Evolutionary conservation across 2,888 invertebrate genomes (phyloP).

Genomic region (Mycalesis mineus): DNA sequence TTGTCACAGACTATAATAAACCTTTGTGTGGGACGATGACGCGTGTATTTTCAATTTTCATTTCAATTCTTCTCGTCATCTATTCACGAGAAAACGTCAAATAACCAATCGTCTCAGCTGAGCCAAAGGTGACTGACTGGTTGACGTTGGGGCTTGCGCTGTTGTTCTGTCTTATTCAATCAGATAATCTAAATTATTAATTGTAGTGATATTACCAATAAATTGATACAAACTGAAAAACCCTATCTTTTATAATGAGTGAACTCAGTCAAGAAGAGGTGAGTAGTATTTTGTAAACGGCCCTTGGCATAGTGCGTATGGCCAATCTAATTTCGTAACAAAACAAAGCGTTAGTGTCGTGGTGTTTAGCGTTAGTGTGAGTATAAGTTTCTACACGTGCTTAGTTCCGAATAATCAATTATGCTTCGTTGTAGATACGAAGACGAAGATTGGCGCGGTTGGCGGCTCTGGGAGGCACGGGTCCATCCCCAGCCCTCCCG

Average conservation of each 20-base stretch:
- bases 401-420: slow-evolving; percentile 37
- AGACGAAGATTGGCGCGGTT: slow-evolving; percentile 86
- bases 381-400: slow-evolving; percentile 51
- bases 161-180: slow-evolving; percentile 51
- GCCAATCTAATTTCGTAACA: slow-evolving; percentile 77
- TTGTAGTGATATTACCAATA: slow-evolving; percentile 39
- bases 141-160: slow-evolving; percentile 68
- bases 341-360: slow-evolving; percentile 73
- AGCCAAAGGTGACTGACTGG: slow-evolving; percentile 72
- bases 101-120: slow-evolving; percentile 60
- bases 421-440: slow-evolving; percentile 81
- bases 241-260: slow-evolving; percentile 79
- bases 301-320: slow-evolving; percentile 67
- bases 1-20: neutral
- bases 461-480: slow-evolving; percentile 78
- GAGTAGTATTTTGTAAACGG: slow-evolving; percentile 71
- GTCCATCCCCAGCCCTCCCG: slow-evolving; percentile 66
- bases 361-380: slow-evolving; percentile 51
- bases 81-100: slow-evolving; percentile 58
- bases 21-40: slow-evolving; percentile 53
- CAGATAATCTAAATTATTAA: slow-evolving; percentile 47
- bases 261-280: slow-evolving; percentile 94
- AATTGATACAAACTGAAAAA: slow-evolving; percentile 33
- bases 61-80: slow-evolving; percentile 70
- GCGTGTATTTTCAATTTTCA: slow-evolving; percentile 61